Percentiles rank a stretch among this genome's conserved stretches.
Evolutionary conservation across 2,888 invertebrate genomes (phyloP).

Genomic region (Ectemnius lituratus): DNA sequence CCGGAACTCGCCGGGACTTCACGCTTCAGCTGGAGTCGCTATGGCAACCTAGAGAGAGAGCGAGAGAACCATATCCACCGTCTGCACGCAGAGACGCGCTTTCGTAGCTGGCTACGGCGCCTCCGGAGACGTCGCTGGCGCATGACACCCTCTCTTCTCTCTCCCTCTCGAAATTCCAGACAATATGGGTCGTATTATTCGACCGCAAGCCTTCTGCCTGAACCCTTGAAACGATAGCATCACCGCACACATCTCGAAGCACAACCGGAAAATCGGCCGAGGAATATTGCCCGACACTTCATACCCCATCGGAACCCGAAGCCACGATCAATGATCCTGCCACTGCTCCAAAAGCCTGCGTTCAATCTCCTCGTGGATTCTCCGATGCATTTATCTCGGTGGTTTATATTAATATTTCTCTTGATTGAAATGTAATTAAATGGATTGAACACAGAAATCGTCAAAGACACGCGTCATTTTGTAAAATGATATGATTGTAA

Average conservation of each 20-base stretch:
- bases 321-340: neutral
- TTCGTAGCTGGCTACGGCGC: slow-evolving; percentile 24
- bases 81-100: slow-evolving; percentile 30
- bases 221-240: no score
- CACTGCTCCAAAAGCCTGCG: neutral
- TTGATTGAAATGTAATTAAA: neutral
- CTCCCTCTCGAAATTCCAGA: slow-evolving; percentile 42
- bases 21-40: slow-evolving; percentile 12
- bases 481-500: no score
- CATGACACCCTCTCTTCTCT: slow-evolving; percentile 32
- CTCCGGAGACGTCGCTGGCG: slow-evolving; percentile 36
- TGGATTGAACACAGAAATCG: neutral
- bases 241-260: neutral
- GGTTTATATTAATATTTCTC: no score
- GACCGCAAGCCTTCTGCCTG: neutral
- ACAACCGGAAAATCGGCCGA: neutral
- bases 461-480: neutral
- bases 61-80: no score
- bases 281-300: neutral
- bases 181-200: slow-evolving; percentile 55
- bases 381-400: neutral
- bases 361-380: neutral
- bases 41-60: neutral
- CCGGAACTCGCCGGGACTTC: neutral
- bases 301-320: neutral